Conservation (phyloP, 1,140 invertebrate genomes). For the Reticulitermes speratus region DNA sequence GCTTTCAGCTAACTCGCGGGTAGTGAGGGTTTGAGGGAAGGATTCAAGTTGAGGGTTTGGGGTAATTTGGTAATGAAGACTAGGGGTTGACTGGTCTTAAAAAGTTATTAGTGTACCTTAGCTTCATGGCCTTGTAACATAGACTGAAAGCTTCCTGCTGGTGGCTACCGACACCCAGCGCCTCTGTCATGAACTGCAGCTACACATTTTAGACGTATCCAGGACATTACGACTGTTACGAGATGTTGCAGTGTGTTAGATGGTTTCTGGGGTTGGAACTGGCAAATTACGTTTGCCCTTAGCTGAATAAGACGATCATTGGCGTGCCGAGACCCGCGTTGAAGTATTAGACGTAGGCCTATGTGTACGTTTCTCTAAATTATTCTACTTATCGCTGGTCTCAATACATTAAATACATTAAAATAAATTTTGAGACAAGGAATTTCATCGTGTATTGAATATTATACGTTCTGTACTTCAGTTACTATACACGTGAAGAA, state of each 20-base stretch:
- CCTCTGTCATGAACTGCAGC: neutral
- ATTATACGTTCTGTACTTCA: no score
- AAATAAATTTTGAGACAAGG: no score
- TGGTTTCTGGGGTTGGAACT: neutral
- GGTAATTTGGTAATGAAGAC: conserved; percentile 11
- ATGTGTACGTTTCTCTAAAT: no score
- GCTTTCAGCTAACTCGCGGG: neutral
- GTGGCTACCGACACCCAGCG: neutral
- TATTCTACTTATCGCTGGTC: no score
- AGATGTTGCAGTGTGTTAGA: neutral
- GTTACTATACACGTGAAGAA: no score
- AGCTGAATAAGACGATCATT: neutral
- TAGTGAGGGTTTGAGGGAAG: neutral
- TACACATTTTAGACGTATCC: neutral
- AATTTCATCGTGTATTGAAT: no score
- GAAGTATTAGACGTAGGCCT: no score
- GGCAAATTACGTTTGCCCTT: neutral
- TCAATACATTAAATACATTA: no score
- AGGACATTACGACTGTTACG: neutral
- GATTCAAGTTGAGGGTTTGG: neutral
- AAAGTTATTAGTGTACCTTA: conserved; percentile 9
- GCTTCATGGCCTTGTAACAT: neutral
- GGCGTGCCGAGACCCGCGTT: neutral
- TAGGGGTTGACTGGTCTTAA: conserved; percentile 14
- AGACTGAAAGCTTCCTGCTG: neutral